Evolutionary conservation across 2,888 invertebrate genomes (phyloP), one percentile per base, ranked within the genome.

Genomic region (Camponotus fellah): DNA sequence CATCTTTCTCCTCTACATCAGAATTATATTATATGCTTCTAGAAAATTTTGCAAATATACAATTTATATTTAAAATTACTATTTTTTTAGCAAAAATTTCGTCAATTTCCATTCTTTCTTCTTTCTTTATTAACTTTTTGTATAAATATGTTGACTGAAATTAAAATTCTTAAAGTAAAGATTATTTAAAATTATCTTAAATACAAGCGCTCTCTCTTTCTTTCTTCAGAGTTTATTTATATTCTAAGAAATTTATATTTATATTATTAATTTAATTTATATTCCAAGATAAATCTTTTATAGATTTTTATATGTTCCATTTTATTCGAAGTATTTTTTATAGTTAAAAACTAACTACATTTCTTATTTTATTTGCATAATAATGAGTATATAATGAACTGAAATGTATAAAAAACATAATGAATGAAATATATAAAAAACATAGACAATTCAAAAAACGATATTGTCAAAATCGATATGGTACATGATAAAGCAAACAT

Each of bases 21-120:
- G 53, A 62, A 74, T 81, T 74, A 81, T 75, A 75, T 21, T n/a
- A 65, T 75, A 64, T 10, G 26, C 10, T 46, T 9, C 10, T 8
- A n/a, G 26, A 60, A 60, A 80, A 34, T 71, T 60, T n/a, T 46
- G n/a, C 34, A 21, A 0, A 5, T 53, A 53, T 26, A 21, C n/a
- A 56, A 53, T 53, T n/a, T 53, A 53, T 53, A 49, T 14, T 6
- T 49, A 49, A 49, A 49, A 49, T 21, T 0, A 17, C 43, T 43
- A 46, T 17, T 49, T 53, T 53, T 40, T 58, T 58, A 40, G 4
- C 58, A 74, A 26, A 1, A 60, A 74, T 26, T 53, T 43, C 0
- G 10, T 37, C 3, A 26, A 26, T 10, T 21, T 0, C 0, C 2
- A 34, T 37, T 37, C 2, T 21, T 26, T 40, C 17, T 60, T 0